These are phyloP conservation scores for Glossophaga mutica DNA, from an alignment of 2,797 vertebrate genomes.

Conservation along the genomic window DNA sequence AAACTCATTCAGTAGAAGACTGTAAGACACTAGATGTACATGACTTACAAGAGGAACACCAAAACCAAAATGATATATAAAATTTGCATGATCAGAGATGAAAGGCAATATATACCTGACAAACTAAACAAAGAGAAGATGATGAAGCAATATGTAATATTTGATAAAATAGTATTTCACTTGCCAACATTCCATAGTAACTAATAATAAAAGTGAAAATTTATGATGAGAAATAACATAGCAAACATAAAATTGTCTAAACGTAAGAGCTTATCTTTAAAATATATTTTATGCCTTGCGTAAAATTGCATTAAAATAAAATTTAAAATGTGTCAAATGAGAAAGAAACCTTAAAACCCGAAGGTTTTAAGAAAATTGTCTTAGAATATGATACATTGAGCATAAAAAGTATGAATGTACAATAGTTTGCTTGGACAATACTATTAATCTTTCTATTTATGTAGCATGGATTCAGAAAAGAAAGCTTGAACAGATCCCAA, in stretches of 20 bases:
- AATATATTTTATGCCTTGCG: not conserved
- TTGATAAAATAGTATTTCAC: constrained; percentile 10
- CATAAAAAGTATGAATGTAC: not conserved
- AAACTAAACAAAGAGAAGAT: constrained; percentile 26
- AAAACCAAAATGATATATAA: not conserved
- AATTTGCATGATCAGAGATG: not conserved
- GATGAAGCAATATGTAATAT: not conserved
- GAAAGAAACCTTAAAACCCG: not conserved
- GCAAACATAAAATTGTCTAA: not conserved
- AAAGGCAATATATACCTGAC: not conserved
- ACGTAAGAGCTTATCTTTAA: not conserved
- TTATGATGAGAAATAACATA: not conserved
- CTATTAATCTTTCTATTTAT: not conserved
- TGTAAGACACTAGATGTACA: not conserved
- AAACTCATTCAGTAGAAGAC: not conserved
- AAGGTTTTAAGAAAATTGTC: not conserved
- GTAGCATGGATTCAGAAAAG: not conserved
- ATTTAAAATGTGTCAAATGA: not conserved
- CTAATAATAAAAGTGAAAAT: not conserved
- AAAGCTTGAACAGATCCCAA: not conserved
- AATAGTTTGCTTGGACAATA: not conserved
- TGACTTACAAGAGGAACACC: not conserved
- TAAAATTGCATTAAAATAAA: not conserved
- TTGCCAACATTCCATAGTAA: not conserved
- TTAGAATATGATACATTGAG: not conserved